A percentile compares a stretch with the other conserved stretches of the same genome.
phyloP scores from a whole-genome alignment of 1,140 invertebrate genomes.

The Pseudoatta argentina region DNA sequence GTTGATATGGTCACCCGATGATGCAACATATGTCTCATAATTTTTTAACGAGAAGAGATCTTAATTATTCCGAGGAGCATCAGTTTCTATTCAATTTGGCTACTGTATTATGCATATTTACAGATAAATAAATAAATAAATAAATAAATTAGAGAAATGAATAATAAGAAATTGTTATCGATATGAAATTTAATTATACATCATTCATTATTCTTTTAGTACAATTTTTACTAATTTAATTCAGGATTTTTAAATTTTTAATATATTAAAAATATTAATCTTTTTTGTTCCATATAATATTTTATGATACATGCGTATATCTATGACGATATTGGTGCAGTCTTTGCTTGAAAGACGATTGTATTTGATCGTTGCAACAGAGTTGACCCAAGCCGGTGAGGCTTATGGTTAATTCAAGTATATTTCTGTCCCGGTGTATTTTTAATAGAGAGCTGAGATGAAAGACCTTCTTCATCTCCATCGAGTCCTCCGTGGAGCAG shows the following conservation, averaged over 20 bases:
- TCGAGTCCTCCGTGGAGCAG: conserved; percentile 55
- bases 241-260: background rate
- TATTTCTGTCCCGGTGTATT: conserved; percentile 67
- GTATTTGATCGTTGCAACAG: conserved; percentile 16
- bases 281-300: conserved; percentile 3
- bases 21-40: conserved; percentile 10
- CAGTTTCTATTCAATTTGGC: background rate
- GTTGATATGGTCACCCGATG: conserved; percentile 27
- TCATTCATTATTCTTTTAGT: background rate
- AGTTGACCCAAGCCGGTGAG: conserved; percentile 43
- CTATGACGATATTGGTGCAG: background rate
- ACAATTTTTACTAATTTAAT: background rate
- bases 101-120: background rate
- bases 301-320: background rate
- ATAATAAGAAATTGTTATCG: conserved; percentile 11
- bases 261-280: background rate
- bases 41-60: conserved; percentile 54
- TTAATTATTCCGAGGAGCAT: conserved; percentile 45
- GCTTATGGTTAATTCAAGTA: conserved; percentile 72
- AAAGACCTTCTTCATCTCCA: conserved; percentile 69
- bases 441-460: conserved; percentile 57
- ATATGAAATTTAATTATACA: background rate
- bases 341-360: conserved; percentile 27
- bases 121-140: background rate
- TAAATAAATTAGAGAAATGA: background rate